phyloP scores from a whole-genome alignment of 2,888 invertebrate species.

The Leptogaster cylindrica region DNA sequence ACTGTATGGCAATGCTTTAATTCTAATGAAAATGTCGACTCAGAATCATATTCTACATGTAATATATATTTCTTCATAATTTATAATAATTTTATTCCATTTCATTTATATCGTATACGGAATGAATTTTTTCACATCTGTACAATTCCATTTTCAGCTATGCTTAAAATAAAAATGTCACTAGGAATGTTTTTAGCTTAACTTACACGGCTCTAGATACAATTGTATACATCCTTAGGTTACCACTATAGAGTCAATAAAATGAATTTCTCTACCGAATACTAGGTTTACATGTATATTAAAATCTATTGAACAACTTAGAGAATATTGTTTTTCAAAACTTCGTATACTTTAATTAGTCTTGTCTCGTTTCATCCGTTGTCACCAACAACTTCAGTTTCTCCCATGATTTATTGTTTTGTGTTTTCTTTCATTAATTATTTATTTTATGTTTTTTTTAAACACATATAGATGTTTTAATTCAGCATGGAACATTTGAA shows the following conservation, averaged over 20 bases:
- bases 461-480: no score
- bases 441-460: no score
- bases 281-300: conserved; percentile 15
- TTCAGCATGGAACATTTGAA: no score
- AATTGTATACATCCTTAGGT: conserved; percentile 32
- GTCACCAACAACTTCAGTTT: background rate
- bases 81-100: conserved; percentile 41
- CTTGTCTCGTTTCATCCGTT: conserved; percentile 31
- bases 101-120: conserved; percentile 46
- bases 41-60: conserved; percentile 46
- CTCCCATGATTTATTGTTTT: background rate
- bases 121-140: conserved; percentile 42
- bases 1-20: no score
- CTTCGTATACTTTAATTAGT: conserved; percentile 45
- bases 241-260: conserved; percentile 29
- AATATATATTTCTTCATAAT: conserved; percentile 61
- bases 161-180: conserved; percentile 39
- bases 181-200: conserved; percentile 36
- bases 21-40: no score
- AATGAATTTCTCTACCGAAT: conserved; percentile 10
- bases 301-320: conserved; percentile 42
- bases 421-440: no score
- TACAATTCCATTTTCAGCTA: conserved; percentile 26
- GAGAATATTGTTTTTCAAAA: conserved; percentile 44
- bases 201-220: conserved; percentile 17